Evolutionary conservation across 2,113 vertebrate genomes (phyloP), one percentile per base, ranked within the genome.

Genomic region (Prinia subflava): DNA sequence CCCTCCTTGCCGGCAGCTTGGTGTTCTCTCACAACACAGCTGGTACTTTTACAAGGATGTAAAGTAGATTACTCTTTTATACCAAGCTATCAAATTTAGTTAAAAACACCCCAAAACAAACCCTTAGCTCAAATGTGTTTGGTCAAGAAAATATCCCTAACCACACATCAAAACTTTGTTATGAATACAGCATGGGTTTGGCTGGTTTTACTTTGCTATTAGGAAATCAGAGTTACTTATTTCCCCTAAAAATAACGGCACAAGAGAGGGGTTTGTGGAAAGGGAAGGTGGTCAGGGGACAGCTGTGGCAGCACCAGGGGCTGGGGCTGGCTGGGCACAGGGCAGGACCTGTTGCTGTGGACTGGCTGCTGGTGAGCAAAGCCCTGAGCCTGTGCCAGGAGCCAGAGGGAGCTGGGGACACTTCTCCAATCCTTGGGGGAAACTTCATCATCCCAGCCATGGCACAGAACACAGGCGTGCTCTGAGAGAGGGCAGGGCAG

Each of bases 361-460:
- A 2, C 73, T 25, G 78, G n/a, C n/a, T 33, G 28, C 42, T 23
- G 49, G 30, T 52, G 81, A 60, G 19, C 41, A 39, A 27, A 78
- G 33, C 70, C 28, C 42, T 33, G 91, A 80, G 27, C 44, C 17
- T 4, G 1, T n/a, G 76, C 86, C 77, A n/a, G 21, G 21, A 55
- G 44, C 92, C 55, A 22, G 60, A 55, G 60, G 47, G 80, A 82
- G 69, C 44, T 46, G 78, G 86, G 75, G 46, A 31, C 30, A 37
- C 53, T 46, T 76, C 42, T 53, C 71, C 78, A 49, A 0, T n/a
- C 76, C 83, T 60, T 33, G 56, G 42, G 88, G 39, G 52, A 47
- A 83, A 83, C 71, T 80, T 41, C 0, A 1, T 62, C 67, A 25
- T 64, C 44, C 60, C 9, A 0, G 53, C 3, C 7, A 0, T 5